Evolutionary conservation across 2,797 vertebrate species (phyloP).

Genomic region (Aphelocoma californica): DNA sequence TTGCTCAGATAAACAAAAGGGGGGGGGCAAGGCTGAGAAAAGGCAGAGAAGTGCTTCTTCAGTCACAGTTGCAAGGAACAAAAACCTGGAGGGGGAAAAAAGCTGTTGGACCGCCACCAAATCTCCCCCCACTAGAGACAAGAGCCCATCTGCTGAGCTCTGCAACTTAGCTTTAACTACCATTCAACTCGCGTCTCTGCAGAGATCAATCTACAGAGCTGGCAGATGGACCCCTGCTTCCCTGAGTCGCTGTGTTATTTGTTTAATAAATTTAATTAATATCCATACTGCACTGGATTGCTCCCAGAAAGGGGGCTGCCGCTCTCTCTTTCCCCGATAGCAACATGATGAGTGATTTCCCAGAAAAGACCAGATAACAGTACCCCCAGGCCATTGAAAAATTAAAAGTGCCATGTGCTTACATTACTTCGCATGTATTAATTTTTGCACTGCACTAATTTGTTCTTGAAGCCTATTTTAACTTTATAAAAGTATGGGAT

Average conservation of each 20-base stretch:
- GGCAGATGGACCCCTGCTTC: slow-evolving; percentile 87
- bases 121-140: slow-evolving; percentile 82
- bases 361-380: slow-evolving; percentile 78
- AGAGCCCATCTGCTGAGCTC: slow-evolving; percentile 88
- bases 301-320: slow-evolving; percentile 77
- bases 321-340: slow-evolving; percentile 69
- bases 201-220: slow-evolving; percentile 81
- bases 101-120: slow-evolving; percentile 85
- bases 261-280: slow-evolving; percentile 96
- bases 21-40: slow-evolving; percentile 77
- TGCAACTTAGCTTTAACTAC: slow-evolving; percentile 82
- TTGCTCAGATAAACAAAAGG: slow-evolving; percentile 80
- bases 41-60: slow-evolving; percentile 79
- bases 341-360: slow-evolving; percentile 80
- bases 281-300: slow-evolving; percentile 83
- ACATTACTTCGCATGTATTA: slow-evolving; percentile 72
- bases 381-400: slow-evolving; percentile 73
- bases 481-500: slow-evolving; percentile 28
- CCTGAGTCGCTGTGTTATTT: slow-evolving; percentile 85
- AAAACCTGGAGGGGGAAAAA: slow-evolving; percentile 84
- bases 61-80: slow-evolving; percentile 79
- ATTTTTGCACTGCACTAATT: slow-evolving; percentile 67
- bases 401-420: slow-evolving; percentile 78
- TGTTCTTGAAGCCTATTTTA: slow-evolving; percentile 52
- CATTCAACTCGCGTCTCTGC: slow-evolving; percentile 81